A percentile compares a stretch with the other conserved stretches of the same genome.
Conservation (phyloP, 2,113 vertebrate species). For the Ciconia boyciana region DNA sequence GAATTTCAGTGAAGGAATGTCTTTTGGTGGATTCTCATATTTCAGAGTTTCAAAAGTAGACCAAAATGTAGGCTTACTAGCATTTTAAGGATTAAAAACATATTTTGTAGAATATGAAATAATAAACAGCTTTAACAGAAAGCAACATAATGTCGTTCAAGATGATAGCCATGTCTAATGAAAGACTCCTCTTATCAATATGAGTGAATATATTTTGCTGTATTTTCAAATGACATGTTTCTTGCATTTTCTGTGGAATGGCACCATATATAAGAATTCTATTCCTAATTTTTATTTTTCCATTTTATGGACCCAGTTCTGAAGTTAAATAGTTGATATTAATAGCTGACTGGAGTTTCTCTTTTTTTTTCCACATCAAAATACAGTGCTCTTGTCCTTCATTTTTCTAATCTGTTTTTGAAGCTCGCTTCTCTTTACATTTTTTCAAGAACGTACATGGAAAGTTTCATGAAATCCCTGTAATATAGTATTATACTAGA, state of each 20-base stretch:
- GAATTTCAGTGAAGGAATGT: neutral
- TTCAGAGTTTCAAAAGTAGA: neutral
- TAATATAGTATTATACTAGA: fast-evolving
- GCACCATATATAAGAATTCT: neutral
- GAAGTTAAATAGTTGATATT: neutral
- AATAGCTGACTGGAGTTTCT: neutral
- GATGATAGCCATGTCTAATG: neutral
- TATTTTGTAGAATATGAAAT: neutral
- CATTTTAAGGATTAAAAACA: neutral
- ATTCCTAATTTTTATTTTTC: neutral
- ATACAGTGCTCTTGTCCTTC: neutral
- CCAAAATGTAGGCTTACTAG: neutral
- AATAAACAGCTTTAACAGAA: neutral
- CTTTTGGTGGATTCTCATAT: neutral
- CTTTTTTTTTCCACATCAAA: neutral
- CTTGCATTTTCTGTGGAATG: neutral
- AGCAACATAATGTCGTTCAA: neutral
- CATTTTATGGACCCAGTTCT: neutral
- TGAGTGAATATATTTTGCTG: neutral
- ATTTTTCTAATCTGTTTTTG: neutral
- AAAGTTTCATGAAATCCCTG: neutral
- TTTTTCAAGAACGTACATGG: neutral
- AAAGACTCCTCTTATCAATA: neutral
- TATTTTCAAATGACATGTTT: neutral
- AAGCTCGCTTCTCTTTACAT: neutral